phyloP scores from a whole-genome alignment of 2,113 vertebrate species.

The Antigone vipio region DNA sequence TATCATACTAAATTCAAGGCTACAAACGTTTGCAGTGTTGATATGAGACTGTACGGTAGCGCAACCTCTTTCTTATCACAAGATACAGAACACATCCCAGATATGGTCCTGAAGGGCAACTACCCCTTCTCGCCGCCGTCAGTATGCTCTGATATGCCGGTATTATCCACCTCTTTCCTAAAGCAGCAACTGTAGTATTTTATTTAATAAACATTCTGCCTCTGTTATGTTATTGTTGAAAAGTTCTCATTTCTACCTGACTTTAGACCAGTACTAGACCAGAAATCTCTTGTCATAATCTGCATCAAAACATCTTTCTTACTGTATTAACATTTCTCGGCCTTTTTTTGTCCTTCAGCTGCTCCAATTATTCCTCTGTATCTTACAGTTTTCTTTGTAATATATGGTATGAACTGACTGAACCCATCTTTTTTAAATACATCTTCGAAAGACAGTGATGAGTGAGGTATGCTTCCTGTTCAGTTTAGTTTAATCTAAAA shows the following conservation, averaged over 20 bases:
- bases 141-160: background rate
- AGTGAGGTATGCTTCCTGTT: background rate
- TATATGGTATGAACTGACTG: background rate
- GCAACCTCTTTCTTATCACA: background rate
- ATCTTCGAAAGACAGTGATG: background rate
- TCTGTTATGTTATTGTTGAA: background rate
- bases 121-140: background rate
- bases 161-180: background rate
- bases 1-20: background rate
- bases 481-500: background rate
- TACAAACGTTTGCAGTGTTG: background rate
- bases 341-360: background rate
- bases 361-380: background rate
- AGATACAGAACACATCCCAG: background rate
- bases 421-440: background rate
- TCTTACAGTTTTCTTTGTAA: background rate
- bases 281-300: background rate
- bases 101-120: background rate
- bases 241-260: background rate
- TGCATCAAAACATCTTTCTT: background rate
- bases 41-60: rapidly evolving
- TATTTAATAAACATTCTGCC: background rate
- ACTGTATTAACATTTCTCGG: background rate
- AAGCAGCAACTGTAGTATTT: background rate
- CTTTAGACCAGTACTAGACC: background rate